Evolutionary conservation across 2,797 vertebrate genomes (phyloP), one percentile per base, ranked within the genome.

Genomic region (Melanotaenia pygmaea): DNA sequence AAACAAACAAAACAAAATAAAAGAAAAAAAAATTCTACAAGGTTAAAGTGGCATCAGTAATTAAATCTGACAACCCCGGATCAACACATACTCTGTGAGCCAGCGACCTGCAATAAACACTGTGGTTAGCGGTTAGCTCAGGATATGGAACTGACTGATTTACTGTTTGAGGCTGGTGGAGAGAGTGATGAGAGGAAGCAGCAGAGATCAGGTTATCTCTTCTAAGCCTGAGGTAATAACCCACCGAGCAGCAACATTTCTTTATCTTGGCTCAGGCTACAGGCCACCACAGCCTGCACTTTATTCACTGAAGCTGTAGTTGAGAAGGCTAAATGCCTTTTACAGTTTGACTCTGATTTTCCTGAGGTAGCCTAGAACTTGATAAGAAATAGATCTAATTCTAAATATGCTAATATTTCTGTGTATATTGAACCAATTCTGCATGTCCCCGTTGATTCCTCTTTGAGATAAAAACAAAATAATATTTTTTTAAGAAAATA

Each of bases 171-270:
- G 50, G 59, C 38, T 26, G 50, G 45, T 34, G 30, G 40, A 79
- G 34, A 61, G 51, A 76, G 51, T 60, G 60, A 72, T 66, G 38
- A 67, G 38, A 64, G 28, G 82, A 59, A 75, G 47, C n/a, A n/a
- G 37, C 58, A 69, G 70, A 72, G 65, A 78, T 86, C 60, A 68
- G 47, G 70, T 79, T 69, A 80, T 79, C 72, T 66, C 53, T 65
- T 51, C 35, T 26, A 40, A 72, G 71, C 81, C 73, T 66, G 59
- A 77, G 71, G 77, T 81, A 79, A 81, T 78, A 85, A 86, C 79
- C 58, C 67, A 83, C 64, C 57, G 65, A 83, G 79, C 62, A 34
- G 63, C 75, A 85, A 63, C 59, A 47, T 81, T 77, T 74, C 73
- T 86, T 82, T 74, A 80, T 85, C 64, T 80, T 47, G 56, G 68